Evolutionary conservation across 2,113 vertebrate species (phyloP).

Genomic region (Varanus komodoensis): DNA sequence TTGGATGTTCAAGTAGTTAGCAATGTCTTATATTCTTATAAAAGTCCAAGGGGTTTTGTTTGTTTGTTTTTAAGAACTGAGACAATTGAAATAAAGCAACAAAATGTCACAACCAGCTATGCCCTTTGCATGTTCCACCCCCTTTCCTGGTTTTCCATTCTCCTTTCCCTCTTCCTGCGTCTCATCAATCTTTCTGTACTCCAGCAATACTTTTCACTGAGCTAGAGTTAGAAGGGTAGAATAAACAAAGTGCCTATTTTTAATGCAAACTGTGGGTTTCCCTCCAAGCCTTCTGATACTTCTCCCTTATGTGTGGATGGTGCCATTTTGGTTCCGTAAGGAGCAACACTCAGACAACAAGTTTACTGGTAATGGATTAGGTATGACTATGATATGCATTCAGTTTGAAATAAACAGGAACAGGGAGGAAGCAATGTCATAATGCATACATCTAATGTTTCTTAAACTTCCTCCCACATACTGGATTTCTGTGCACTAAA

Average conservation of each 20-base stretch:
- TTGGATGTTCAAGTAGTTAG: constrained; percentile 47
- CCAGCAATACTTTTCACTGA: no score
- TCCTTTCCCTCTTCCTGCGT: no score
- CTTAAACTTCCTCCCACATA: constrained; percentile 60
- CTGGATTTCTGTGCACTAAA: constrained; percentile 62
- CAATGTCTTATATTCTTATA: constrained; percentile 61
- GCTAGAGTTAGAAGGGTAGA: no score
- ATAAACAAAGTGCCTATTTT: no score
- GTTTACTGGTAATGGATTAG: neutral
- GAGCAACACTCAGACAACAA: neutral
- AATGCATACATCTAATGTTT: constrained; percentile 67
- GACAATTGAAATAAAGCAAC: constrained; percentile 16
- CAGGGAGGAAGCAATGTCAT: constrained; percentile 2
- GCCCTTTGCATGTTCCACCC: neutral
- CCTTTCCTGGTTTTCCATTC: neutral
- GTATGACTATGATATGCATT: constrained; percentile 37
- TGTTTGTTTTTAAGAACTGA: constrained; percentile 30
- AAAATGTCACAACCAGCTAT: neutral
- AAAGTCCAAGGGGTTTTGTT: constrained; percentile 55
- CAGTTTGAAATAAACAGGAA: neutral
- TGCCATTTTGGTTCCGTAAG: neutral
- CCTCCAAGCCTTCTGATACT: neutral
- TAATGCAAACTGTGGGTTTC: neutral
- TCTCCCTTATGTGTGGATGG: neutral
- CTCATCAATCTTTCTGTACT: no score